Conservation (phyloP, 1,140 invertebrate genomes). For the Cephus cinctus region DNA sequence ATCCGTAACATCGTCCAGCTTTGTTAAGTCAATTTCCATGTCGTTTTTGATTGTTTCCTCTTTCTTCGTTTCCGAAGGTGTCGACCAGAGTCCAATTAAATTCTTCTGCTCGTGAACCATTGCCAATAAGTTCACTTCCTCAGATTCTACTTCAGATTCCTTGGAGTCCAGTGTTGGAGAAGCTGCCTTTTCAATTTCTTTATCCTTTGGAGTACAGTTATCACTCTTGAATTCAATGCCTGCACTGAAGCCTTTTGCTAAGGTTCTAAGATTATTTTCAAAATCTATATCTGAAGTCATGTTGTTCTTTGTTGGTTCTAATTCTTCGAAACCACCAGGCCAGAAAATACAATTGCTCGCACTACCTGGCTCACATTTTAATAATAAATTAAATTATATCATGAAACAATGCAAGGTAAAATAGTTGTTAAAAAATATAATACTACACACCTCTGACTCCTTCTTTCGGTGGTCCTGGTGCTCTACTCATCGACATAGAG, state of each 20-base stretch:
- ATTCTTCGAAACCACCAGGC: conserved; percentile 76
- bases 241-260: conserved; percentile 64
- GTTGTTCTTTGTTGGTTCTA: conserved; percentile 39
- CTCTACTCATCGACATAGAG: conserved; percentile 72
- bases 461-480: conserved; percentile 61
- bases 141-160: conserved; percentile 14
- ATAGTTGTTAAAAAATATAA: conserved; percentile 1
- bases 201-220: conserved; percentile 46
- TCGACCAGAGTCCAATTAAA: conserved; percentile 23
- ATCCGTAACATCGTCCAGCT: conserved; percentile 39
- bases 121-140: conserved; percentile 35
- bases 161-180: neutral
- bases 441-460: conserved; percentile 54
- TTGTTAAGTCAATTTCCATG: conserved; percentile 13
- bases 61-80: conserved; percentile 3
- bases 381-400: neutral
- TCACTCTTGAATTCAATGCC: conserved; percentile 61
- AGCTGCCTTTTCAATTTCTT: conserved; percentile 2
- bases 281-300: conserved; percentile 48
- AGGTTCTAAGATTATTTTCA: conserved; percentile 59
- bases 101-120: conserved; percentile 37
- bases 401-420: conserved; percentile 1
- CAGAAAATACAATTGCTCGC: conserved; percentile 76
- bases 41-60: neutral
- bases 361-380: conserved; percentile 55